phyloP scores from a whole-genome alignment of 1,140 invertebrate genomes.

The Harpegnathos saltator region DNA sequence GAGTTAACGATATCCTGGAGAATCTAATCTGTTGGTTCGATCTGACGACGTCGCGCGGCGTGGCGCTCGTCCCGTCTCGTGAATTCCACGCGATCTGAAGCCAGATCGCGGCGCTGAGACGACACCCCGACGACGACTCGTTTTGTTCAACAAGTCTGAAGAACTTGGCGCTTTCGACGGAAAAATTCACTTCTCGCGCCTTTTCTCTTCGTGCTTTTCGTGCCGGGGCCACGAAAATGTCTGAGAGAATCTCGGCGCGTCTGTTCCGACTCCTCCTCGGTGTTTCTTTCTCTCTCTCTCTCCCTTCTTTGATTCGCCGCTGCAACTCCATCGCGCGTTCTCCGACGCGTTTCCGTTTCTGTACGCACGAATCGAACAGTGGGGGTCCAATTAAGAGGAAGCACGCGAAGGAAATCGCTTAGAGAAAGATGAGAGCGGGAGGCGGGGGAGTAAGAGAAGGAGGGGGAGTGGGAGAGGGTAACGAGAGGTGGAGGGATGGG shows the following conservation, averaged over 20 bases:
- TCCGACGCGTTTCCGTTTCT: conserved; percentile 75
- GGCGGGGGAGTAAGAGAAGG: not conserved
- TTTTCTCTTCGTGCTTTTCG: too few species aligned
- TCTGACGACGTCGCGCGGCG: conserved; percentile 4
- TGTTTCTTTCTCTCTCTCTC: not conserved
- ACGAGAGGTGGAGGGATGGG: not conserved
- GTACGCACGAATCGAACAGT: conserved; percentile 74
- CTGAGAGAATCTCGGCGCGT: conserved; percentile 60
- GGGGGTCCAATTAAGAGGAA: conserved; percentile 81
- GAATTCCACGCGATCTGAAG: conserved; percentile 32
- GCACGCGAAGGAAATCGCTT: conserved; percentile 83
- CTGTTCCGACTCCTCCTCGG: not conserved
- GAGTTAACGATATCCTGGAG: conserved; percentile 2
- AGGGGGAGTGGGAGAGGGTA: not conserved
- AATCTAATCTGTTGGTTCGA: conserved; percentile 54
- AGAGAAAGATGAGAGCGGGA: conserved; percentile 65
- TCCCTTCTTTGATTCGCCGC: conserved; percentile 31
- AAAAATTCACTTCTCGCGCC: conserved; percentile 33
- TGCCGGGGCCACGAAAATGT: conserved; percentile 66
- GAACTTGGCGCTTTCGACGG: too few species aligned
- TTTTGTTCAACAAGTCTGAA: conserved; percentile 41
- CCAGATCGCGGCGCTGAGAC: not conserved
- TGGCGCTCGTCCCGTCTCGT: not conserved
- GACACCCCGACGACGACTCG: conserved; percentile 52
- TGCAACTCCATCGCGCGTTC: conserved; percentile 70